Evolutionary conservation across 53 echinoderm and acorn worm species (phyloP).

Genomic region (Hippasteria phrygiana): DNA sequence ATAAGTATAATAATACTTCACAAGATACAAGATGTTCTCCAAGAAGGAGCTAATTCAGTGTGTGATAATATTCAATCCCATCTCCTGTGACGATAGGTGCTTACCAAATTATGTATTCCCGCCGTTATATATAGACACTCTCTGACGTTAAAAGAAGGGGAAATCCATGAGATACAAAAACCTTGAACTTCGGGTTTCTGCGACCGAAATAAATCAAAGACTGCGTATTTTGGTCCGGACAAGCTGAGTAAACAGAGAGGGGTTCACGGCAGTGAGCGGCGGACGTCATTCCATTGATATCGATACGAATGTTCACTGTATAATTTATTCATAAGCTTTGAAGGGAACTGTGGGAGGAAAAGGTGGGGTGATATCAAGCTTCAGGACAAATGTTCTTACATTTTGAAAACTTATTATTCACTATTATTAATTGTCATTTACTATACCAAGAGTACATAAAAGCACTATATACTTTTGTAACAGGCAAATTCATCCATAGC

Average conservation of each 20-base stretch:
- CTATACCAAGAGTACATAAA: no score
- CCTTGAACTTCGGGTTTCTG: slow-evolving; percentile 31
- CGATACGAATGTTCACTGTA: not conserved
- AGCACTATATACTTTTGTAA: no score
- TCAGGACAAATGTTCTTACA: no score
- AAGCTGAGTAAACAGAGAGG: slow-evolving; percentile 38
- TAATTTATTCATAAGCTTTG: not conserved
- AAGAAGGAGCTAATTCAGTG: not conserved
- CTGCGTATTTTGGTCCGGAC: slow-evolving; percentile 9
- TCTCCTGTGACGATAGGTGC: not conserved
- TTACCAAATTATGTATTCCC: not conserved
- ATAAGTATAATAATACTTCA: no score
- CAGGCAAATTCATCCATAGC: no score
- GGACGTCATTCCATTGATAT: slow-evolving; percentile 8
- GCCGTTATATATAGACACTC: slow-evolving; percentile 17
- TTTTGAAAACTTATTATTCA: no score
- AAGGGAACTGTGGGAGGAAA: no score
- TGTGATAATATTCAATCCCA: not conserved
- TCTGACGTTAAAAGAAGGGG: slow-evolving; percentile 2
- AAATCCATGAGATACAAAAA: slow-evolving; percentile 38
- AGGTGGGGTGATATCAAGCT: no score
- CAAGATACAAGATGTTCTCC: no score
- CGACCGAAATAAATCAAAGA: slow-evolving; percentile 53
- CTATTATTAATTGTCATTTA: no score
- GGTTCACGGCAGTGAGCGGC: slow-evolving; percentile 15